Percentiles rank a stretch among this genome's conserved stretches.
phyloP scores from a whole-genome alignment of 2,797 vertebrate genomes.

The Hippocampus kuda region DNA sequence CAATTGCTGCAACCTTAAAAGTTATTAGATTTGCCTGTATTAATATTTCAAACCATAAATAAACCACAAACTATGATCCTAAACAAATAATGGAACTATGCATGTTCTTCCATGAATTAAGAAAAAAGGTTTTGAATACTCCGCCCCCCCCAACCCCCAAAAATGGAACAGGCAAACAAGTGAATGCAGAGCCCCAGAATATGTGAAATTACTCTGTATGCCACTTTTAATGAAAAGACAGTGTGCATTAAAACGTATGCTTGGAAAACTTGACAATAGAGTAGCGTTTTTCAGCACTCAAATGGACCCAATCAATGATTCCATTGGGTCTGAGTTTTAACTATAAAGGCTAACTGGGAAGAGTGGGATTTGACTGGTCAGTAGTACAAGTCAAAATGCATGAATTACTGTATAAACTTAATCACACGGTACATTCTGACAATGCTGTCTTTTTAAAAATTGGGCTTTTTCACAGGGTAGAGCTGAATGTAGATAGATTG shows the following conservation, averaged over 20 bases:
- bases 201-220: no score
- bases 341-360: no score
- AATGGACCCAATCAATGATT: neutral
- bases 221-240: no score
- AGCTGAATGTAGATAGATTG: neutral
- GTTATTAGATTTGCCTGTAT: neutral
- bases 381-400: neutral
- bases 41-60: neutral
- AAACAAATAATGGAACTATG: neutral
- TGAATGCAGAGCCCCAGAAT: no score
- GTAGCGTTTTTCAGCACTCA: neutral
- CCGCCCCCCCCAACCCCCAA: neutral
- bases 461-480: neutral
- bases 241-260: neutral
- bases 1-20: neutral
- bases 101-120: neutral
- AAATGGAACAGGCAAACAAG: no score
- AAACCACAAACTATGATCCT: neutral
- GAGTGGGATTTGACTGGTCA: no score
- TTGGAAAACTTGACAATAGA: neutral
- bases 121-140: neutral
- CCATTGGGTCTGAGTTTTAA: neutral
- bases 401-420: neutral
- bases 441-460: neutral
- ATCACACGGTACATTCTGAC: neutral